Base-by-base conservation (phyloP, 2,113 vertebrate species). In the Callospermophilus lateralis region DNA sequence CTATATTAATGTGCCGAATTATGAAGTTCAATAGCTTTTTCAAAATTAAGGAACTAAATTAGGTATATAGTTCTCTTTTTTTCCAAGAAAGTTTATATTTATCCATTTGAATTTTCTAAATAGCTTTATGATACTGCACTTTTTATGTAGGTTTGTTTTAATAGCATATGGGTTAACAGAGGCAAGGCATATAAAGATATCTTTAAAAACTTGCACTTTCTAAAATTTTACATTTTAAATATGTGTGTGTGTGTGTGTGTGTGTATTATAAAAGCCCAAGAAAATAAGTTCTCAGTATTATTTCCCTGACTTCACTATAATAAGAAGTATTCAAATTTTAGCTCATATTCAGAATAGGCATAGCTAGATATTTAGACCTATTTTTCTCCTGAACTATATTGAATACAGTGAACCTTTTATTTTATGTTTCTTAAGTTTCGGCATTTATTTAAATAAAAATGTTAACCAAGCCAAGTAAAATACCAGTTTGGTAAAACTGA, bases 371-470 rank as follows among this genome's bases (percentile, higher is more conserved):
- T 90, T 97, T 94, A 37, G 97, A 72, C 45, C 15, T 96, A 63
- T 98, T 97, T 90, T 94, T 79, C 67, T 30, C 53, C 88, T 96
- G 80, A 97, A 98, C 94, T 97, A 8, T 90, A 93, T 48, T 92
- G 80, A 85, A 94, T 96, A 97, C 90, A 97, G 89, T 97, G 94
- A 97, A 83, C 79, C 90, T 98, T 98, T 92, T 98, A 97, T 97
- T 98, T 95, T 98, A 97, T 96, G 81, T 98, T 98, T 98, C 94
- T 97, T 97, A 97, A 93, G 65, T 97, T 98, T 98, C 98, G 98
- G 77, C 7, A 7, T 98, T 97, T 97, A 90, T 98, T 98, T 97
- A 98, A 98, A 97, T 98, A 97, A 98, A 98, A 98, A 95, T 93
- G 72, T 65, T 72, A 96, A 63, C 67, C 8, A n/a, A 97, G 98